Evolutionary conservation across 1,140 invertebrate genomes (phyloP).

Genomic region (Ostrea denselamellosa): DNA sequence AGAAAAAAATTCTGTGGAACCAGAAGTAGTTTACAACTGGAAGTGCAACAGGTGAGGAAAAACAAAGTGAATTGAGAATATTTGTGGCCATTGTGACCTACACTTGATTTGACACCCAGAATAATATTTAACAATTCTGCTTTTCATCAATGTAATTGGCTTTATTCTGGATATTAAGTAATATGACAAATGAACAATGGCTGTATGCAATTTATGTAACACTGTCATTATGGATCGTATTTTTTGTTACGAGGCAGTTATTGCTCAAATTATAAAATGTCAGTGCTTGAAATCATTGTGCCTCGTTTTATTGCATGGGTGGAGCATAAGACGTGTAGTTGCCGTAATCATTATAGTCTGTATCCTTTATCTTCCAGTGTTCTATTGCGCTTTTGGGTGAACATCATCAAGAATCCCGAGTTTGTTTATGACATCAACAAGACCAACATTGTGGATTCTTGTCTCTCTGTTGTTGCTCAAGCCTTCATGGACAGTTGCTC

Average conservation of each 20-base stretch:
- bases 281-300: background rate
- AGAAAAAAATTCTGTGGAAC: slow-evolving; percentile 91
- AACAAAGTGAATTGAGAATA: no score
- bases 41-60: slow-evolving; percentile 95
- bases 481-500: slow-evolving; percentile 99
- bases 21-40: slow-evolving; percentile 99
- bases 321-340: background rate
- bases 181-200: no score
- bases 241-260: no score
- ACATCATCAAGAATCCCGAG: slow-evolving; percentile 99
- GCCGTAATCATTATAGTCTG: background rate
- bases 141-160: no score
- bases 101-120: no score
- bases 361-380: slow-evolving; percentile 80
- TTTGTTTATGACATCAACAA: slow-evolving; percentile 99
- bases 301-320: background rate
- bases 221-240: no score
- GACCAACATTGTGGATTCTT: slow-evolving; percentile 99
- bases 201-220: no score
- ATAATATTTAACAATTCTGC: no score
- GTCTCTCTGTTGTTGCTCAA: slow-evolving; percentile 98
- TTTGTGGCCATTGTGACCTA: no score
- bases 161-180: no score
- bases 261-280: no score
- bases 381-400: slow-evolving; percentile 96